Evolutionary conservation across 1,140 invertebrate genomes (phyloP).

Genomic region (Panagrolaimus sp.): DNA sequence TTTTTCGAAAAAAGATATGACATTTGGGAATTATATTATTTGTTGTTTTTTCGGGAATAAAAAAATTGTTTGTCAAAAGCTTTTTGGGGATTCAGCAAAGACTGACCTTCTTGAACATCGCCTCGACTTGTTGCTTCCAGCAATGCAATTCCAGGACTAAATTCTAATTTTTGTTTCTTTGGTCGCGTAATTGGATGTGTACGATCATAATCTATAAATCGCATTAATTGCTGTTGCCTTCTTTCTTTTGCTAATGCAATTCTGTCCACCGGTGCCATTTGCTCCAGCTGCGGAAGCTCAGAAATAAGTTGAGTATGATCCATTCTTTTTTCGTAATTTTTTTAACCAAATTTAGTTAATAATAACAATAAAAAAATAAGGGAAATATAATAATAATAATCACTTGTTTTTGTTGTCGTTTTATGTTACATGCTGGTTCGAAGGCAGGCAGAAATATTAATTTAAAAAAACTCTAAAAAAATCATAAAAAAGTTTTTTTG

Average conservation of each 20-base stretch:
- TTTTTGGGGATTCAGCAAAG: neutral
- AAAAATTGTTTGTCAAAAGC: neutral
- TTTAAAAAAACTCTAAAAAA: too few species aligned
- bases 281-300: slow-evolving; percentile 51
- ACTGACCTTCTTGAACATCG: slow-evolving; percentile 50
- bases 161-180: slow-evolving; percentile 45
- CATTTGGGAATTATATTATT: too few species aligned
- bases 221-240: slow-evolving; percentile 35
- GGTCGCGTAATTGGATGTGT: slow-evolving; percentile 35
- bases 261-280: slow-evolving; percentile 40
- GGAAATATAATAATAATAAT: too few species aligned
- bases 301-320: slow-evolving; percentile 48
- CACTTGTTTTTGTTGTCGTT: too few species aligned
- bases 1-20: too few species aligned
- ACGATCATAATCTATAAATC: slow-evolving; percentile 39
- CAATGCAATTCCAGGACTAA: slow-evolving; percentile 52
- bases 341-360: too few species aligned
- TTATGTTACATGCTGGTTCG: too few species aligned
- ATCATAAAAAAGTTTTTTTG: too few species aligned
- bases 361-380: too few species aligned
- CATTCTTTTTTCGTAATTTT: slow-evolving; percentile 32
- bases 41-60: neutral
- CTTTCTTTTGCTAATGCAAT: slow-evolving; percentile 50
- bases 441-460: too few species aligned
- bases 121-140: slow-evolving; percentile 52